Percentiles rank a stretch among this genome's conserved stretches.
Conservation (phyloP, 1,140 invertebrate species). For the Pinna nobilis region DNA sequence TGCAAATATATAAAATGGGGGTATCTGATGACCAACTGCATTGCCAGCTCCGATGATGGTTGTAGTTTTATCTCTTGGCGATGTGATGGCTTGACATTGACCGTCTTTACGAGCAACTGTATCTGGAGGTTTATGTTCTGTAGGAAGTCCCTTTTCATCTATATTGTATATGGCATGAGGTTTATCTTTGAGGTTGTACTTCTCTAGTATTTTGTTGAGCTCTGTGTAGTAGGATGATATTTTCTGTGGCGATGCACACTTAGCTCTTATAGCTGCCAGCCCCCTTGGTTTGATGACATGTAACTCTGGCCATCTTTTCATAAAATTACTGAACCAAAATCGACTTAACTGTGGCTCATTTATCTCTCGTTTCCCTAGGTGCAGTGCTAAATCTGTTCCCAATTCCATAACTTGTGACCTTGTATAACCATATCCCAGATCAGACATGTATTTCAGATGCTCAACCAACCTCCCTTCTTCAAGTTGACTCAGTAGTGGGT, state of each 20-base stretch:
- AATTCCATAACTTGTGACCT: constrained; percentile 7
- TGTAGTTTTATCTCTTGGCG: not conserved
- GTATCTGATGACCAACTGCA: constrained; percentile 13
- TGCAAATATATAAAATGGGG: constrained; percentile 2
- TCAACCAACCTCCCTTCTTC: constrained; percentile 1
- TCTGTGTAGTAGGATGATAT: constrained; percentile 13
- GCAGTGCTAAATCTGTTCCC: constrained; percentile 31
- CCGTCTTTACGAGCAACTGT: not conserved
- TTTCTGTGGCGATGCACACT: constrained; percentile 5
- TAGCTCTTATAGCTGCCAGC: constrained; percentile 8
- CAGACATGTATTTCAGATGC: constrained; percentile 32
- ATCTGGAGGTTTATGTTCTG: constrained; percentile 9
- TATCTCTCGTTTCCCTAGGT: not conserved
- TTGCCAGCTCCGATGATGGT: constrained; percentile 18
- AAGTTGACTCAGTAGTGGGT: constrained; percentile 9
- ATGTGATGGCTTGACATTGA: not conserved
- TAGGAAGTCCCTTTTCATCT: constrained; percentile 70
- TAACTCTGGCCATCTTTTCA: constrained; percentile 17
- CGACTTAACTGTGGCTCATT: not conserved
- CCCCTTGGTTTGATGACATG: constrained; percentile 25
- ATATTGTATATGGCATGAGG: constrained; percentile 19
- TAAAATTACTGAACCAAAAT: constrained; percentile 26
- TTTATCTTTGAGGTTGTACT: not conserved
- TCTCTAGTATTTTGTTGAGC: not conserved
- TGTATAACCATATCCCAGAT: constrained; percentile 41